Evolutionary conservation across 2,113 vertebrate species (phyloP).

Genomic region (Pleuronectes platessa): DNA sequence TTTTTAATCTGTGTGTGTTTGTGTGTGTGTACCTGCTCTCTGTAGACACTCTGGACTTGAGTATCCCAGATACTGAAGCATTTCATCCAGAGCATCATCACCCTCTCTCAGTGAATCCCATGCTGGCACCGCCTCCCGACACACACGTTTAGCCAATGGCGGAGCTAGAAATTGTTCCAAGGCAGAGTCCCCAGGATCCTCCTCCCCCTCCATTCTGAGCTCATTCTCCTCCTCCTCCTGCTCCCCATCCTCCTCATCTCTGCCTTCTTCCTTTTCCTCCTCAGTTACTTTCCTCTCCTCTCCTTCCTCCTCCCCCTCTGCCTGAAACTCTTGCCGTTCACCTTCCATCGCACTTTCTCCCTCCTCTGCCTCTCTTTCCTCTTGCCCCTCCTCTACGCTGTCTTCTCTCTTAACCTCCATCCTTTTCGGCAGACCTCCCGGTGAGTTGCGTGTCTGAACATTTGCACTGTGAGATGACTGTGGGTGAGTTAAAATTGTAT

Average conservation of each 20-base stretch:
- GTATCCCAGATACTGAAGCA: constrained; percentile 94
- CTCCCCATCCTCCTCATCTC: constrained; percentile 4
- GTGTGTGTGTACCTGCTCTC: constrained; percentile 66
- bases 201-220: constrained; percentile 45
- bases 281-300: constrained; percentile 54
- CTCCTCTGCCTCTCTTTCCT: constrained; percentile 69
- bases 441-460: constrained; percentile 52
- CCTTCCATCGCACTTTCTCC: constrained; percentile 74
- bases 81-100: constrained; percentile 95
- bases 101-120: constrained; percentile 94
- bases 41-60: constrained; percentile 97
- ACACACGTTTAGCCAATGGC: constrained; percentile 86
- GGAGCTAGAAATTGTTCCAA: constrained; percentile 86
- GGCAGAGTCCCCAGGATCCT: constrained; percentile 72
- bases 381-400: constrained; percentile 41
- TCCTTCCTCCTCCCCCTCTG: constrained; percentile 38
- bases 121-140: constrained; percentile 91
- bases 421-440: constrained; percentile 43
- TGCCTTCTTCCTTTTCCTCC: constrained; percentile 30
- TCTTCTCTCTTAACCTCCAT: constrained; percentile 49
- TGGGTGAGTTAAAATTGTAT: constrained; percentile 41
- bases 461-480: constrained; percentile 49
- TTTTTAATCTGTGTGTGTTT: not conserved
- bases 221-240: constrained; percentile 30
- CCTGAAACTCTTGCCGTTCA: constrained; percentile 61